Percentiles rank a stretch among this genome's conserved stretches.
These are phyloP conservation scores for Salvator merianae DNA, from an alignment of 2,113 vertebrate genomes.

Conservation along the genomic window DNA sequence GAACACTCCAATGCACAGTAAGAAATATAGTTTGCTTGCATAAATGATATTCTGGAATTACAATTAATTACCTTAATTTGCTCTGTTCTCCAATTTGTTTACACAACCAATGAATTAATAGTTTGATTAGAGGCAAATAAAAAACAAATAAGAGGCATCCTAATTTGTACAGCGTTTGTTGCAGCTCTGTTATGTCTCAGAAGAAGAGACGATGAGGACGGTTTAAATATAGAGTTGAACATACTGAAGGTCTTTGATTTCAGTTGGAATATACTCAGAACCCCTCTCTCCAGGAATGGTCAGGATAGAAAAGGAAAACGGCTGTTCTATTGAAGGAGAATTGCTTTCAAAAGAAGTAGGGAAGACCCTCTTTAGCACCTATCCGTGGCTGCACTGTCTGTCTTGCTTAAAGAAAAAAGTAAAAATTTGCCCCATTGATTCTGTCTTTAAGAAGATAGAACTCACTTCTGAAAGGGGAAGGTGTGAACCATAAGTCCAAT, in stretches of 20 bases:
- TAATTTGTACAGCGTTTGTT: not conserved
- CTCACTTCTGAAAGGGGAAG: too few species aligned
- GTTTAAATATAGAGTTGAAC: not conserved
- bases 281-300: not conserved
- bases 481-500: too few species aligned
- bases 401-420: too few species aligned
- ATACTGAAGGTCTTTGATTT: not conserved
- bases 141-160: not conserved
- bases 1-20: conserved; percentile 23
- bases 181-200: not conserved
- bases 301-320: not conserved
- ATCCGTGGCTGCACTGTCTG: too few species aligned
- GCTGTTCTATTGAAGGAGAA: not conserved
- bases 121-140: not conserved
- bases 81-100: conserved; percentile 3
- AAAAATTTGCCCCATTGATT: too few species aligned
- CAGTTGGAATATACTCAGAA: not conserved
- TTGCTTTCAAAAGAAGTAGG: not conserved
- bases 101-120: not conserved
- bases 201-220: not conserved
- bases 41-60: not conserved
- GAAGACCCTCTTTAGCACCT: too few species aligned
- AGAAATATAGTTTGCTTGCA: conserved; percentile 15
- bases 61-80: not conserved
- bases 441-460: too few species aligned